A percentile compares a stretch with the other conserved stretches of the same genome.
Conservation (phyloP, 2,113 vertebrate genomes). For the Coptodon bakossiorum region DNA sequence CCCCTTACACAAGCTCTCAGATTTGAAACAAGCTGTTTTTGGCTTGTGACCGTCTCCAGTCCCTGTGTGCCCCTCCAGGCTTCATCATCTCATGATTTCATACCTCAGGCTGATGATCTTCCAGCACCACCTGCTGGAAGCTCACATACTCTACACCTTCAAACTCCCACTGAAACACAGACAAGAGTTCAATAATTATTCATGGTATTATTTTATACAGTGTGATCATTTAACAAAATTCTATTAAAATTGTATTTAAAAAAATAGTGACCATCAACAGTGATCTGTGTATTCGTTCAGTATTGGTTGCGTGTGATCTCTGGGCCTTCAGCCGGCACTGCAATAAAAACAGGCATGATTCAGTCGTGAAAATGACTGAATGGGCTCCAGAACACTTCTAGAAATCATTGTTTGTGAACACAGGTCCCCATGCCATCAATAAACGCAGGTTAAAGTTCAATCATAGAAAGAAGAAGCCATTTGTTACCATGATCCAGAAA, state of each 20-base stretch:
- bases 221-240: not conserved
- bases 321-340: not conserved
- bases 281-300: not conserved
- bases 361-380: not conserved
- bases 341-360: not conserved
- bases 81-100: not conserved
- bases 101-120: not conserved
- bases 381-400: not conserved
- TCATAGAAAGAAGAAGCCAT: not conserved
- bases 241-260: not conserved
- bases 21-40: not conserved
- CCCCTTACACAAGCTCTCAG: not conserved
- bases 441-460: not conserved
- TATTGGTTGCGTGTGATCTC: accelerated
- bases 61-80: not conserved
- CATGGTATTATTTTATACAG: not conserved
- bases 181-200: not conserved
- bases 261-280: not conserved
- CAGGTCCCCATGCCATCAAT: not conserved
- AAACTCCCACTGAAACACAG: not conserved
- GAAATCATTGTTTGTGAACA: not conserved
- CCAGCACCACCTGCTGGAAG: not conserved
- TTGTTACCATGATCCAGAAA: not conserved
- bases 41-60: not conserved
- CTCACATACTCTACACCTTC: not conserved